A percentile compares a stretch with the other conserved stretches of the same genome.
phyloP scores from a whole-genome alignment of 2,888 invertebrate species.

The Eudemis profundana region DNA sequence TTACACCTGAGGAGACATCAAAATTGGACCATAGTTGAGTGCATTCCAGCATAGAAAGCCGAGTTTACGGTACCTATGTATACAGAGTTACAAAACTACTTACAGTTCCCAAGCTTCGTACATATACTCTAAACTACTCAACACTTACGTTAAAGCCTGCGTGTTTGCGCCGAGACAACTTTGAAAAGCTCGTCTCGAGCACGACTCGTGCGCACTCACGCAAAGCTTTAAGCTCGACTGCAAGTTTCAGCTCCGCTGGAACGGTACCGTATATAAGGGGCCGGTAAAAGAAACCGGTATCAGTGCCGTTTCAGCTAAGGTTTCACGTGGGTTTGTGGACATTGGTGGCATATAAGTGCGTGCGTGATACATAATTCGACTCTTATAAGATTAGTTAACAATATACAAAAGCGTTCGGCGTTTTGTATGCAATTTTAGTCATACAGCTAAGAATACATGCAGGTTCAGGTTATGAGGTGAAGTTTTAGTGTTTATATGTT shows the following conservation, averaged over 20 bases:
- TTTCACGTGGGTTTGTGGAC: constrained; percentile 43
- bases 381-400: no score
- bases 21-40: no score
- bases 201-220: constrained; percentile 61
- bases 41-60: no score
- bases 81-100: background rate
- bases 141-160: constrained; percentile 2
- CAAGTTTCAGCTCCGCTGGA: constrained; percentile 64
- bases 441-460: no score
- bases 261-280: constrained; percentile 59
- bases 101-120: background rate
- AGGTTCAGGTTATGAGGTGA: no score
- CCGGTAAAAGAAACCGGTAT: constrained; percentile 48
- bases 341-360: background rate
- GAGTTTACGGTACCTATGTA: no score
- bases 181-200: constrained; percentile 33
- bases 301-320: constrained; percentile 57
- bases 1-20: no score
- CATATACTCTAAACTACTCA: constrained; percentile 7
- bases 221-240: constrained; percentile 61
- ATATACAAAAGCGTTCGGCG: no score
- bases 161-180: constrained; percentile 22
- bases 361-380: no score
- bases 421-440: no score
- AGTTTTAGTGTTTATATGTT: no score